Conservation (phyloP, 2,888 invertebrate species). For the Epirrhoe tristata region DNA sequence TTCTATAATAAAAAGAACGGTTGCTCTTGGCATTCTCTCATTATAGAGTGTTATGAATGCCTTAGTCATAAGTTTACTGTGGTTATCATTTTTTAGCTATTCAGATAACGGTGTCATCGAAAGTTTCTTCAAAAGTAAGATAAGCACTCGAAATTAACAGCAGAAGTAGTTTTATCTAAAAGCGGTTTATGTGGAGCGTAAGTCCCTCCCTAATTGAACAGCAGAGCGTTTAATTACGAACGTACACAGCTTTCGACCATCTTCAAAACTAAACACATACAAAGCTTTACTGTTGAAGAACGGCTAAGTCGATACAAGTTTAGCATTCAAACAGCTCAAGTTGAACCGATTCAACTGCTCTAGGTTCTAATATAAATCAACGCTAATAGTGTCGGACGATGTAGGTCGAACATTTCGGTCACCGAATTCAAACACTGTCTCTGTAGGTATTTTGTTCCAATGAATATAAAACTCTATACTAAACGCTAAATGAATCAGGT, state of each 20-base stretch:
- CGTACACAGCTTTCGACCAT: slow-evolving; percentile 54
- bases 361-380: slow-evolving; percentile 53
- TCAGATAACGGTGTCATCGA: neutral
- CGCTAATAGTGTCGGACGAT: slow-evolving; percentile 45
- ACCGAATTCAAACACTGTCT: slow-evolving; percentile 19
- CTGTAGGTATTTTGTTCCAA: neutral
- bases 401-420: slow-evolving; percentile 34
- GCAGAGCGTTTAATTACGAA: slow-evolving; percentile 59
- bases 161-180: slow-evolving; percentile 24
- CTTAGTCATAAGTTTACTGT: neutral
- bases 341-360: slow-evolving; percentile 61
- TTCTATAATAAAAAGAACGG: slow-evolving; percentile 28
- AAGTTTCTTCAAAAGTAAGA: no score
- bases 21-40: slow-evolving; percentile 7
- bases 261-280: slow-evolving; percentile 64
- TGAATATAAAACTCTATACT: slow-evolving; percentile 3
- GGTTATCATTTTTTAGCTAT: neutral
- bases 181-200: slow-evolving; percentile 41
- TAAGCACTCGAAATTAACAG: neutral
- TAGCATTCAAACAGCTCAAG: slow-evolving; percentile 61
- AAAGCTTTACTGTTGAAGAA: slow-evolving; percentile 62
- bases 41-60: neutral
- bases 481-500: slow-evolving; percentile 14
- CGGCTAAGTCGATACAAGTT: slow-evolving; percentile 61
- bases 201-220: slow-evolving; percentile 58